Evolutionary conservation across 2,888 invertebrate genomes (phyloP).

Genomic region (Paralinhomoeus sp.): DNA sequence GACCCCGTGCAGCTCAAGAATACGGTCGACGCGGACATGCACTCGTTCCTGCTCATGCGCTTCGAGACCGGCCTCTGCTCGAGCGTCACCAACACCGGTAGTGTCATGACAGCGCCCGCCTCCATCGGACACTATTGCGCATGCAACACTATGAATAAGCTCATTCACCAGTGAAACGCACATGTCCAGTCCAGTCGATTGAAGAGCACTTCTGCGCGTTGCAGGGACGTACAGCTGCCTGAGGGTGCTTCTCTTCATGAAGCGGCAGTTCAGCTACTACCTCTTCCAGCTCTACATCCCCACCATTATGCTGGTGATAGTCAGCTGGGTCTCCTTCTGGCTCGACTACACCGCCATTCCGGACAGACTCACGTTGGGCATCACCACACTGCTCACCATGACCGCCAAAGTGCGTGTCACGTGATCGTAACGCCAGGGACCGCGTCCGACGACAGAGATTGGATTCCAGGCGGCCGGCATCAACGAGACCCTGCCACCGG

Average conservation of each 20-base stretch:
- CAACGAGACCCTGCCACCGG: neutral
- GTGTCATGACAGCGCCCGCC: conserved; percentile 9
- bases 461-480: neutral
- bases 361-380: conserved; percentile 72
- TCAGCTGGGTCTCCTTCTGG: conserved; percentile 92
- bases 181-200: no score
- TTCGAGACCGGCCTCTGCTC: conserved; percentile 77
- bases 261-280: neutral
- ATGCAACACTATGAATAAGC: no score
- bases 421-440: conserved; percentile 30
- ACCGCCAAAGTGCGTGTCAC: conserved; percentile 75
- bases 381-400: conserved; percentile 80
- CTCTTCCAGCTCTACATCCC: neutral
- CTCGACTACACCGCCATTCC: conserved; percentile 77
- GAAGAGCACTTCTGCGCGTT: no score
- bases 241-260: neutral
- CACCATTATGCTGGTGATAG: conserved; percentile 62
- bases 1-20: conserved; percentile 72
- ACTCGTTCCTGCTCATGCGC: conserved; percentile 71
- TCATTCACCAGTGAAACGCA: no score
- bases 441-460: neutral
- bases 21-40: conserved; percentile 37
- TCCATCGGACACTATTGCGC: no score
- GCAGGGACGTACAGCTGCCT: neutral
- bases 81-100: conserved; percentile 82